Evolutionary conservation across 2,113 vertebrate species (phyloP), one percentile per base, ranked within the genome.

Genomic region (Ciconia stormi): DNA sequence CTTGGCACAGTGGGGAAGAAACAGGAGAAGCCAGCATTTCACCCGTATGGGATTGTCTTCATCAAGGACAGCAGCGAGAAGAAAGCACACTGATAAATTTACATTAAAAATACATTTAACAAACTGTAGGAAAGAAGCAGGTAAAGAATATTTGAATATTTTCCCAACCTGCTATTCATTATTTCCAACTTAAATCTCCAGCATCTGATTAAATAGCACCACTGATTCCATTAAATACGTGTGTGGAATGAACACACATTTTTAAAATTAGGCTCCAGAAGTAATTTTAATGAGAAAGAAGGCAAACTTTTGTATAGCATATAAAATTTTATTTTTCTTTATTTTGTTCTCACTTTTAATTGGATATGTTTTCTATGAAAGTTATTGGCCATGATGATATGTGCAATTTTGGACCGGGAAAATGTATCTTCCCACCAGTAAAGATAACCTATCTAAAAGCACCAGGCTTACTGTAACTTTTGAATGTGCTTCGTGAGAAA

Each of bases 191-290:
- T 44, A 95, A 93, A 79, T 90, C 93, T 92, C 40, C 18, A 38
- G 29, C 49, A 96, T 95, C 88, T 95, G 92, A 88, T 94, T 93
- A 92, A 95, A 86, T 46, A 90, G 40, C 53, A 65, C 56, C 55
- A 47, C 66, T 44, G 82, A 88, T 87, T 97, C 79, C 71, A 91
- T 82, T 88, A 72, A 88, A 95, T 44, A 69, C 10, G 11, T 88
- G 88, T 76, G 25, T 82, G 85, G 85, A 90, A 92, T 79, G 58
- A 95, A 20, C 34, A 87, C 34, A 77, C 58, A 52, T 59, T 87
- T 89, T 94, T 87, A 95, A 72, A 49, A 25, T 73, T n/a, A 36
- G 18, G 38, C 74, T 88, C n/a, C 27, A 88, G 66, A 34, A 87
- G 27, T 44, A 69, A 82, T 88, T 93, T 88, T 94, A 82, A 90